A percentile compares a stretch with the other conserved stretches of the same genome.
Conservation (phyloP, 2,113 vertebrate species). For the Lepisosteus oculatus region DNA sequence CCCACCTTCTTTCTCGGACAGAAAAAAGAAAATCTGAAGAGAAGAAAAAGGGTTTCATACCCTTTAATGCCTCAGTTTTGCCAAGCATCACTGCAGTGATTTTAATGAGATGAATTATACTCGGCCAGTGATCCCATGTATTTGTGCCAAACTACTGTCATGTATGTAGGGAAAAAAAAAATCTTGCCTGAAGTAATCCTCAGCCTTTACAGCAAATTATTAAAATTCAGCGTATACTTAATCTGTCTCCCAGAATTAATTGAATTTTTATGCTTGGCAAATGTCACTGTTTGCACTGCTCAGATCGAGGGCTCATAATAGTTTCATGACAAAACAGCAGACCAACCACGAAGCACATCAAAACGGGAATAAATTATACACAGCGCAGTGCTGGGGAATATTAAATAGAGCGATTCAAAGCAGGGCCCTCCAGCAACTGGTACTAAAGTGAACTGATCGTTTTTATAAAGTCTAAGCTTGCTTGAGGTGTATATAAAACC, state of each 20-base stretch:
- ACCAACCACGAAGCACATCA: slow-evolving; percentile 30
- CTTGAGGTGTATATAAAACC: slow-evolving; percentile 6
- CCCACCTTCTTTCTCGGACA: background rate
- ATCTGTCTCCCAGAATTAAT: slow-evolving; percentile 86
- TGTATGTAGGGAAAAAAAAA: background rate
- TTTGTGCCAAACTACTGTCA: slow-evolving; percentile 32
- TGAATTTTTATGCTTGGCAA: slow-evolving; percentile 83
- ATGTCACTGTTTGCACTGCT: slow-evolving; percentile 69
- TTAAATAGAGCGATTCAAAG: slow-evolving; percentile 8
- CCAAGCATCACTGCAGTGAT: slow-evolving; percentile 16
- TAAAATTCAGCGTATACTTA: slow-evolving; percentile 84
- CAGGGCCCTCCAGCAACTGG: slow-evolving; percentile 5
- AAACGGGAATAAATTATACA: slow-evolving; percentile 23
- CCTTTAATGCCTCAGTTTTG: slow-evolving; percentile 8
- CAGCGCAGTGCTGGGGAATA: background rate
- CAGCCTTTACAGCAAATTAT: slow-evolving; percentile 78
- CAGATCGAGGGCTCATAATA: slow-evolving; percentile 50
- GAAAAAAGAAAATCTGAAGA: slow-evolving; percentile 10
- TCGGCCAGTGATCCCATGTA: slow-evolving; percentile 19
- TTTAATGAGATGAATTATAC: slow-evolving; percentile 38
- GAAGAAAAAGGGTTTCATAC: slow-evolving; percentile 1
- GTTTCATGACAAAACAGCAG: slow-evolving; percentile 49
- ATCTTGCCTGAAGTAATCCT: slow-evolving; percentile 64
- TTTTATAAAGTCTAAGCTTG: slow-evolving; percentile 13
- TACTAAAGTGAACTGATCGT: slow-evolving; percentile 1